phyloP scores from a whole-genome alignment of 2,113 vertebrate species.

The Chaetura pelagica region DNA sequence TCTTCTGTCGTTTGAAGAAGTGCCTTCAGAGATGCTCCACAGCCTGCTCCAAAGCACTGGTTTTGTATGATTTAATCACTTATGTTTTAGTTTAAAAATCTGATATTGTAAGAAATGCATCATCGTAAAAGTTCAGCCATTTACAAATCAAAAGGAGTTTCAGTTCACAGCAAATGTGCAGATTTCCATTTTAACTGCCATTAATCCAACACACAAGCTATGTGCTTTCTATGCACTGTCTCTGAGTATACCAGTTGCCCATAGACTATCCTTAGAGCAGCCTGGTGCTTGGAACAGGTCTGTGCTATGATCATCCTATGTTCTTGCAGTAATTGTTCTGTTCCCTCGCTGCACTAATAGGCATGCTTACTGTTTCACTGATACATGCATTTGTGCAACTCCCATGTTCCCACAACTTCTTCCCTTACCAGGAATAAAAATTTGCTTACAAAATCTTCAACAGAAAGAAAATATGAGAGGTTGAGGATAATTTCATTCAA shows the following conservation, averaged over 20 bases:
- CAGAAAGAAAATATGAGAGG: background rate
- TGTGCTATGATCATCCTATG: background rate
- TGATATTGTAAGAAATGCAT: background rate
- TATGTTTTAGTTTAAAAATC: background rate
- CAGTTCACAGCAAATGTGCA: background rate
- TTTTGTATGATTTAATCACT: background rate
- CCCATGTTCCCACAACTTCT: background rate
- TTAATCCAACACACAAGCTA: background rate
- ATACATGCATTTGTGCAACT: background rate
- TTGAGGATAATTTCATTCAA: background rate
- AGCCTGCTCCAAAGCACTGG: background rate
- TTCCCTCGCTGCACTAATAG: background rate
- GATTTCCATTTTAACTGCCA: background rate
- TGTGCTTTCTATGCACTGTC: background rate
- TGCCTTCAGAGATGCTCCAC: background rate
- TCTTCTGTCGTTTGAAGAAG: background rate
- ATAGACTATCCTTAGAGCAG: background rate
- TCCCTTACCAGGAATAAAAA: conserved; percentile 29
- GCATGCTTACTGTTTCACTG: background rate
- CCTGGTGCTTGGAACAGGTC: background rate
- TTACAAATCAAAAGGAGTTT: background rate
- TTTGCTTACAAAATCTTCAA: background rate
- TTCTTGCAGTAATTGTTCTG: background rate
- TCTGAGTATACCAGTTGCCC: background rate
- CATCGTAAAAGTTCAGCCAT: background rate